phyloP scores from a whole-genome alignment of 1,140 invertebrate genomes.

The Triops longicaudatus region DNA sequence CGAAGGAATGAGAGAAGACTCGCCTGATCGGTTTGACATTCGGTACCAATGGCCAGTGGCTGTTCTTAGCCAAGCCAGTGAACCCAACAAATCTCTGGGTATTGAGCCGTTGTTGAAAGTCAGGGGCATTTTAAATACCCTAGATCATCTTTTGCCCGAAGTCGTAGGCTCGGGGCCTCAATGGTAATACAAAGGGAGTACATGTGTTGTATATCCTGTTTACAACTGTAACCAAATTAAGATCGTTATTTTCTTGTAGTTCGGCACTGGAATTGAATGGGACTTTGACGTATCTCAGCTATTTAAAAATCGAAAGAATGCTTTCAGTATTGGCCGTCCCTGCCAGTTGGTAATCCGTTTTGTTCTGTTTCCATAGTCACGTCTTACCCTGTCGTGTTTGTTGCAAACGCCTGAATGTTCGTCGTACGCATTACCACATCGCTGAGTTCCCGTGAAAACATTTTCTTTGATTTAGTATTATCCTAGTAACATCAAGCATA shows the following conservation, averaged over 20 bases:
- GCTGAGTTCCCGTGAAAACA: no score
- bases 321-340: neutral
- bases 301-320: neutral
- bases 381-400: no score
- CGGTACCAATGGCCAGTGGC: conserved; percentile 18
- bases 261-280: neutral
- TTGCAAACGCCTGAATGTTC: no score
- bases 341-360: neutral
- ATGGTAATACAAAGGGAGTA: neutral
- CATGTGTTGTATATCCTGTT: neutral
- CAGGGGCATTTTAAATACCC: conserved; percentile 13
- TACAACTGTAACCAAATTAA: no score
- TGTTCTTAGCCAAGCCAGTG: neutral
- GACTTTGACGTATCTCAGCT: neutral
- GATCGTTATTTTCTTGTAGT: neutral
- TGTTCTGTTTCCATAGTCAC: no score
- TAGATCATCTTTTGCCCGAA: conserved; percentile 26
- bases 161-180: conserved; percentile 4
- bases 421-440: no score
- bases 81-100: neutral
- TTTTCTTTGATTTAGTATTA: no score
- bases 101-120: conserved; percentile 19
- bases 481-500: no score
- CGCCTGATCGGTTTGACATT: conserved; percentile 24
- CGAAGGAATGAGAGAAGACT: conserved; percentile 22